Conservation (phyloP, 2,113 vertebrate species). For the Oxyruncus cristatus region DNA sequence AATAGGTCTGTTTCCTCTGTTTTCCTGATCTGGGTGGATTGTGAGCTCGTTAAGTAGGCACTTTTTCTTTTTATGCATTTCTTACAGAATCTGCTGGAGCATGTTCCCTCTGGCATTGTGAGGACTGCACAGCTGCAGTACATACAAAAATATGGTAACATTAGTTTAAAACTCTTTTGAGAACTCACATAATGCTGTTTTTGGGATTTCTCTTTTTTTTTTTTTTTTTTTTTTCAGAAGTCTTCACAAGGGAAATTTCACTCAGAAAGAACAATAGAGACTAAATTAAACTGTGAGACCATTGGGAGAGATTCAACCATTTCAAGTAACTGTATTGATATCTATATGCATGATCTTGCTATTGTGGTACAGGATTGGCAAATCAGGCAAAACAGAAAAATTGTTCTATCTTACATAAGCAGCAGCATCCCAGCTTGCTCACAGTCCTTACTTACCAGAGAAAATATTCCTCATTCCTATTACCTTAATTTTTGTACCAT, state of each 20-base stretch:
- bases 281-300: neutral
- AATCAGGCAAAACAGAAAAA: neutral
- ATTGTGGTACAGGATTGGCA: neutral
- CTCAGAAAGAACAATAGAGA: neutral
- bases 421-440: neutral
- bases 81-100: neutral
- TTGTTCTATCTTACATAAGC: rapidly evolving
- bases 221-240: neutral
- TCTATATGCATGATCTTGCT: neutral
- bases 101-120: neutral
- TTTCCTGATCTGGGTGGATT: neutral
- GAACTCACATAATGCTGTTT: neutral
- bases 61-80: neutral
- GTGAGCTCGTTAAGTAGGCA: neutral
- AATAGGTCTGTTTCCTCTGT: neutral
- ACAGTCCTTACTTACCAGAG: neutral
- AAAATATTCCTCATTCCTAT: neutral
- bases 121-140: neutral
- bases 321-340: neutral
- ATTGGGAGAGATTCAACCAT: neutral
- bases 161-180: slow-evolving; percentile 22
- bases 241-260: neutral
- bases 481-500: neutral
- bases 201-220: neutral
- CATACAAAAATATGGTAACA: neutral